Base-by-base conservation (phyloP, 23 tunicate species). In the Diplosoma virens region DNA sequence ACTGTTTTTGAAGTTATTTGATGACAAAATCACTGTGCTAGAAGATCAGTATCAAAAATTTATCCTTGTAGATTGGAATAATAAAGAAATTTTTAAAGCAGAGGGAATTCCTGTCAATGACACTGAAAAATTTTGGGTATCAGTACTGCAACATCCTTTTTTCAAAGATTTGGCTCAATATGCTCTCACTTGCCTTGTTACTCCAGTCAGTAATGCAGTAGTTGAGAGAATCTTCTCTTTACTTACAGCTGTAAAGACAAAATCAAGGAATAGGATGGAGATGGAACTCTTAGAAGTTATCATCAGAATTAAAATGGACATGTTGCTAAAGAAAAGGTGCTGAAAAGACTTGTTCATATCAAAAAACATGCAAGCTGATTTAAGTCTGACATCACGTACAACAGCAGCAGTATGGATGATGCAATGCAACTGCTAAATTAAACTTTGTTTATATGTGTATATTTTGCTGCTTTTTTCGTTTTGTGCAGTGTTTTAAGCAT, bases 41-140 rank as follows among this genome's bases (percentile, higher is more conserved):
- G 68, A 76, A 76, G 81, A 48, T 3, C 78, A 72, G 61, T 72
- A 72, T 35, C 32, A 61, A 50, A 72, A 72, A 48, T 3, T 72
- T 6, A 32, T 29, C 25, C 23, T 72, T 72, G 61, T 72, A 3
- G 78, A 72, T 23, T 72, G 78, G 78, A 25, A 9, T 2, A 37
- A 68, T 36, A 11, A 68, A 35, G 55, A 35, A 36, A 3, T 3
- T 36, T 68, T 68, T 68, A 36, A 34, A 68, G 53, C 14, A 27
- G 14, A 72, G 4, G 78, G 33, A 18, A 21, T 48, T 29, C 33
- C 61, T 18, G 6, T 29, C 52, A 25, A 3, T 3, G 34, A 61
- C 58, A 77, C 33, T 37, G 72, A 77, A 41, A 18, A 59, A 35
- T 77, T 77, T 77, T 77, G 71, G 82, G 41, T 22, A 22, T 33